Conservation (phyloP, 2,797 vertebrate species). For the Graptemys geographica region DNA sequence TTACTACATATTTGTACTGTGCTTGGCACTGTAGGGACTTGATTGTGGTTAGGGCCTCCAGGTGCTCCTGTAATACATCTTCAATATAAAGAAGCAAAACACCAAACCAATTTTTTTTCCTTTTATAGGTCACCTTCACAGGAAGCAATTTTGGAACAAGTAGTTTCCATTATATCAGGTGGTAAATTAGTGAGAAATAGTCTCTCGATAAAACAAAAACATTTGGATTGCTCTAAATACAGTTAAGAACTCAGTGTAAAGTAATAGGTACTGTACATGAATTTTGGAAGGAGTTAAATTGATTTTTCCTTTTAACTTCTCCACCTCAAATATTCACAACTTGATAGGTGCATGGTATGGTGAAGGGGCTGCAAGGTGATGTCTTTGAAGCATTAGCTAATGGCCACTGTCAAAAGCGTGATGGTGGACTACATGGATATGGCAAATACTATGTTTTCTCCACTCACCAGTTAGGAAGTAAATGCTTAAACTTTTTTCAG, state of each 20-base stretch:
- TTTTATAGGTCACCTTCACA: background rate
- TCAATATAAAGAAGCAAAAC: background rate
- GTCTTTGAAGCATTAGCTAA: background rate
- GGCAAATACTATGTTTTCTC: background rate
- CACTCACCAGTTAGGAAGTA: fast-evolving
- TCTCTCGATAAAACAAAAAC: background rate
- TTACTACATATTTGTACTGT: background rate
- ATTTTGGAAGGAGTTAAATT: background rate
- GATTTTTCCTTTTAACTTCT: background rate
- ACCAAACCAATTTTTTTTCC: background rate
- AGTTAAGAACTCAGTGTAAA: background rate
- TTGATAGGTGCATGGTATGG: background rate
- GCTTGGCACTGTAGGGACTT: background rate
- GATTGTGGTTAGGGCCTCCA: background rate
- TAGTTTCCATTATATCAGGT: background rate
- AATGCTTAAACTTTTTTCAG: background rate
- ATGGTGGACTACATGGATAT: background rate
- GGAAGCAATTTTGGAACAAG: background rate
- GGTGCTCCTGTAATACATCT: background rate
- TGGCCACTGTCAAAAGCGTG: background rate
- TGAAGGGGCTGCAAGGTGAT: background rate
- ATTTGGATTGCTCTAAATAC: background rate
- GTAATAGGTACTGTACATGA: background rate
- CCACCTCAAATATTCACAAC: background rate
- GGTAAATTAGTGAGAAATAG: background rate